Conservation (phyloP, 2,888 invertebrate species). For the Phaonia tiefii region DNA sequence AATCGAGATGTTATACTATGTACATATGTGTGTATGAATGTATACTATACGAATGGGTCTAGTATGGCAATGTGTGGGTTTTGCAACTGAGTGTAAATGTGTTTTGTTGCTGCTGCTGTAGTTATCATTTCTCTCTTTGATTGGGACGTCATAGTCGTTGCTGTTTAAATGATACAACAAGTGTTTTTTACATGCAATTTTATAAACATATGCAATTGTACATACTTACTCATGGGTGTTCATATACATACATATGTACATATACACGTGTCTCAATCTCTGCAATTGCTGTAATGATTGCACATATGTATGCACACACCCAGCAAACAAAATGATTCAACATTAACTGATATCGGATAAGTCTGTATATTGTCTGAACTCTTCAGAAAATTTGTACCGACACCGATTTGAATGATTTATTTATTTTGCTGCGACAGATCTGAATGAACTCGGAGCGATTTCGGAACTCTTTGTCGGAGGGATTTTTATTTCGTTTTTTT, state of each 20-base stretch:
- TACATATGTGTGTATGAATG: neutral
- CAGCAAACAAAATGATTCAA: too few species aligned
- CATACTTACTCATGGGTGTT: neutral
- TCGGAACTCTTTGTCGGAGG: too few species aligned
- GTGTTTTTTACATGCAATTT: conserved; percentile 51
- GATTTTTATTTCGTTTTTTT: too few species aligned
- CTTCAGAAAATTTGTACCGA: too few species aligned
- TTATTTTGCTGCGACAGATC: too few species aligned
- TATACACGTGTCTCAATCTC: neutral
- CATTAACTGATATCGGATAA: too few species aligned
- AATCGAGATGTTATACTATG: conserved; percentile 11
- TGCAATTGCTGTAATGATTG: too few species aligned
- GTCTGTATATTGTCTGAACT: too few species aligned
- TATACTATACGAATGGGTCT: neutral
- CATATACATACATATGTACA: neutral
- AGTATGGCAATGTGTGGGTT: neutral
- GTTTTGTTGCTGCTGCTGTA: conserved; percentile 11
- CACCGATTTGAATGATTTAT: too few species aligned
- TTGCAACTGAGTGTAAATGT: neutral
- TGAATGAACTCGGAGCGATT: too few species aligned
- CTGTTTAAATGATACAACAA: conserved; percentile 53
- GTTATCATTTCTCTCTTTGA: conserved; percentile 52
- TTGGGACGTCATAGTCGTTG: conserved; percentile 12
- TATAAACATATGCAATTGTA: too few species aligned
- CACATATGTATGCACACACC: too few species aligned